phyloP scores from a whole-genome alignment of 2,113 vertebrate genomes.

The Oncorhynchus keta region DNA sequence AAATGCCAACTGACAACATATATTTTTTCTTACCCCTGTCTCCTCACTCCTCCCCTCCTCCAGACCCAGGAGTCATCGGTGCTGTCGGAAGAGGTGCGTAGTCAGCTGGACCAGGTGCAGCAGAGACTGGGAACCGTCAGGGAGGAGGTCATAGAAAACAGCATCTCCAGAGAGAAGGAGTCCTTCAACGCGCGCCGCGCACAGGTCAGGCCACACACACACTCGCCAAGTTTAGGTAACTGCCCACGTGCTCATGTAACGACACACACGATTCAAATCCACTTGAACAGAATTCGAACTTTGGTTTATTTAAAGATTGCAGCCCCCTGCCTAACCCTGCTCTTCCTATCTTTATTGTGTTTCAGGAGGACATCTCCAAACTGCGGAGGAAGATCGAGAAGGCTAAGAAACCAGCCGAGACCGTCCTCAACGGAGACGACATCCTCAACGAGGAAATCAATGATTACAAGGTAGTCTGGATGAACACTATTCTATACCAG shows the following conservation, averaged over 20 bases:
- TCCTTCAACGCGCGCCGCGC: slow-evolving; percentile 93
- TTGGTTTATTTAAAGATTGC: background rate
- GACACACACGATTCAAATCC: background rate
- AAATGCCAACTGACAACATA: background rate
- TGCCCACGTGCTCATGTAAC: background rate
- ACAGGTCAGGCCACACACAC: slow-evolving; percentile 74
- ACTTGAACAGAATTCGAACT: background rate
- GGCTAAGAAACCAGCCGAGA: slow-evolving; percentile 95
- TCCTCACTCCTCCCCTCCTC: background rate
- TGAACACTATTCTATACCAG: background rate
- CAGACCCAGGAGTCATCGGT: slow-evolving; percentile 90
- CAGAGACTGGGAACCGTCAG: slow-evolving; percentile 88
- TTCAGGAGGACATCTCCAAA: slow-evolving; percentile 94
- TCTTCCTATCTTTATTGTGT: background rate
- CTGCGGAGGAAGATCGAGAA: slow-evolving; percentile 91
- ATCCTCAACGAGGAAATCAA: slow-evolving; percentile 98
- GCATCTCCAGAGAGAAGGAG: slow-evolving; percentile 93
- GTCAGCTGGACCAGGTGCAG: slow-evolving; percentile 88
- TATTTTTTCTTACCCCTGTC: background rate
- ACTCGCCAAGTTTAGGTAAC: background rate
- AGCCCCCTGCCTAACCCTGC: background rate
- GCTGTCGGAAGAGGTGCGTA: slow-evolving; percentile 87
- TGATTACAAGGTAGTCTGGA: slow-evolving; percentile 85
- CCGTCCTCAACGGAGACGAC: slow-evolving; percentile 93
- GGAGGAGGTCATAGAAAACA: slow-evolving; percentile 92